Percentiles rank a stretch among this genome's conserved stretches.
Evolutionary conservation across 2,888 invertebrate genomes (phyloP).

Genomic region (Volucella inflata): DNA sequence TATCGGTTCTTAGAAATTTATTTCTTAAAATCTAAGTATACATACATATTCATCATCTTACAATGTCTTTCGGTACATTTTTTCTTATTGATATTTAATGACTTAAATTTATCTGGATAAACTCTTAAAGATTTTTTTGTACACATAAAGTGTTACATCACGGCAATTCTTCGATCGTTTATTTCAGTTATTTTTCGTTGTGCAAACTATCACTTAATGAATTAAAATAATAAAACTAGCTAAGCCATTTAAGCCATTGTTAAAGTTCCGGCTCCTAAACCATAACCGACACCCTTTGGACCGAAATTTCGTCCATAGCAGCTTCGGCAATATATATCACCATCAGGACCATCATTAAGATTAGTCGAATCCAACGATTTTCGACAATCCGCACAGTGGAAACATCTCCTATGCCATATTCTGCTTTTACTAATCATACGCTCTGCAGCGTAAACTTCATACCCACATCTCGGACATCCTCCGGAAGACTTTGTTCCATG

Average conservation of each 20-base stretch:
- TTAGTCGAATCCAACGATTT: slow-evolving; percentile 95
- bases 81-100: slow-evolving; percentile 46
- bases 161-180: slow-evolving; percentile 72
- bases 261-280: slow-evolving; percentile 95
- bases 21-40: slow-evolving; percentile 13
- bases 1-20: not conserved
- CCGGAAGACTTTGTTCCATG: slow-evolving; percentile 90
- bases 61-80: slow-evolving; percentile 65
- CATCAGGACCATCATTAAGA: slow-evolving; percentile 95
- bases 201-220: slow-evolving; percentile 54
- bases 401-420: slow-evolving; percentile 96
- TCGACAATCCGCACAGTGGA: slow-evolving; percentile 94
- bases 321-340: slow-evolving; percentile 95
- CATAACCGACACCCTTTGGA: slow-evolving; percentile 95
- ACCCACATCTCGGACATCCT: slow-evolving; percentile 94
- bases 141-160: slow-evolving; percentile 61
- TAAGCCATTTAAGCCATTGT: slow-evolving; percentile 89
- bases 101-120: slow-evolving; percentile 53
- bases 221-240: slow-evolving; percentile 46
- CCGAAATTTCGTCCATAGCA: slow-evolving; percentile 95
- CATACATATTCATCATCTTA: slow-evolving; percentile 35
- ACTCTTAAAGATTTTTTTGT: slow-evolving; percentile 32
- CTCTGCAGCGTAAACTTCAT: slow-evolving; percentile 97
- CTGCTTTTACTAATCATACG: slow-evolving; percentile 97
- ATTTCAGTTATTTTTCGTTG: slow-evolving; percentile 44